phyloP scores from a whole-genome alignment of 1,140 invertebrate species.

The Drosophila lowei region DNA sequence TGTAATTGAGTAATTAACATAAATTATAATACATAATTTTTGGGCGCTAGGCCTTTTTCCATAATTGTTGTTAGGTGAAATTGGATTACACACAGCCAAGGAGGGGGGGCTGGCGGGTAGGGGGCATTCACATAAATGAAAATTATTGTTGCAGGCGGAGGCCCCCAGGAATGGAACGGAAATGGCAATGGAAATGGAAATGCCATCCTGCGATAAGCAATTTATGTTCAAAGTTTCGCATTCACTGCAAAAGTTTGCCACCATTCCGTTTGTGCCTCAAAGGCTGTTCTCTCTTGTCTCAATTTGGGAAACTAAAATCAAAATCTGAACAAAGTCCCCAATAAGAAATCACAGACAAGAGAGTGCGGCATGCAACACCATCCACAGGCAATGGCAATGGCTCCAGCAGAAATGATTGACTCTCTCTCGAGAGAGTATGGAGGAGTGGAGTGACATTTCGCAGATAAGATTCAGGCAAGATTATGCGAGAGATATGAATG shows the following conservation, averaged over 20 bases:
- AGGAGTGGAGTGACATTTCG: too few species aligned
- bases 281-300: slow-evolving; percentile 6
- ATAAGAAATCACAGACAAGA: slow-evolving; percentile 55
- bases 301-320: slow-evolving; percentile 43
- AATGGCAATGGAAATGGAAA: not conserved
- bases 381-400: slow-evolving; percentile 48
- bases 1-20: slow-evolving; percentile 83
- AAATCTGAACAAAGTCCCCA: slow-evolving; percentile 55
- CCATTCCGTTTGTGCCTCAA: slow-evolving; percentile 34
- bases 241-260: slow-evolving; percentile 59
- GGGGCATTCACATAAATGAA: slow-evolving; percentile 45
- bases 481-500: too few species aligned
- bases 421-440: too few species aligned
- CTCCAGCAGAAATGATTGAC: too few species aligned
- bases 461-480: too few species aligned
- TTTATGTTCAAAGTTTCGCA: slow-evolving; percentile 69
- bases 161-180: too few species aligned
- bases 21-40: slow-evolving; percentile 82
- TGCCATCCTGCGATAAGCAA: slow-evolving; percentile 64
- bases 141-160: slow-evolving; percentile 45
- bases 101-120: too few species aligned
- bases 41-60: slow-evolving; percentile 58
- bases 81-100: slow-evolving; percentile 51
- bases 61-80: slow-evolving; percentile 79
- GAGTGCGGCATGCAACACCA: slow-evolving; percentile 15